Conservation (phyloP, 2,888 invertebrate species). For the Lithodes maja region DNA sequence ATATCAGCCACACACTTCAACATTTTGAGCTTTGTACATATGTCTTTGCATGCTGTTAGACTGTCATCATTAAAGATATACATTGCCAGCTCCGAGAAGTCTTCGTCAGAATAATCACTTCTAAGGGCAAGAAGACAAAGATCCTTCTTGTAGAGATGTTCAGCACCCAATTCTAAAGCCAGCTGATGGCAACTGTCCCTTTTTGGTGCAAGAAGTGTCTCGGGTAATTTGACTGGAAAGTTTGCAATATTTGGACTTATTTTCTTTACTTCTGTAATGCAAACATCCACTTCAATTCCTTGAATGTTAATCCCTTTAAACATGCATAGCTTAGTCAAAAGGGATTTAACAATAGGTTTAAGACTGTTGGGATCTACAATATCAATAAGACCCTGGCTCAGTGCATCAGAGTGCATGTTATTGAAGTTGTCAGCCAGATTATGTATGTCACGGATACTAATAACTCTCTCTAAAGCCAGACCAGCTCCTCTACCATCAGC, state of each 20-base stretch:
- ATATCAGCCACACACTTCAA: slow-evolving; percentile 28
- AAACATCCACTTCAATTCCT: neutral
- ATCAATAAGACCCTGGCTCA: slow-evolving; percentile 2
- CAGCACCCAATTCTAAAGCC: slow-evolving; percentile 39
- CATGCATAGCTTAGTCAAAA: slow-evolving; percentile 7
- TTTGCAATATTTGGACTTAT: slow-evolving; percentile 15
- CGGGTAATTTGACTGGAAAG: slow-evolving; percentile 31
- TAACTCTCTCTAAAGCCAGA: slow-evolving; percentile 24
- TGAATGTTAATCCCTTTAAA: slow-evolving; percentile 8
- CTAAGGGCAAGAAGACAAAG: slow-evolving; percentile 24
- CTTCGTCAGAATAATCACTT: neutral
- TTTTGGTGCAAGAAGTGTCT: slow-evolving; percentile 4
- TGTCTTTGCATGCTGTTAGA: neutral
- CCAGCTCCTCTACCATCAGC: slow-evolving; percentile 24
- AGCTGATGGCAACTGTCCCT: neutral
- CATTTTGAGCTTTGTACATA: neutral
- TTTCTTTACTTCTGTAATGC: slow-evolving; percentile 3
- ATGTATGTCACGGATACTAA: neutral
- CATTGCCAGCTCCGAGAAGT: neutral
- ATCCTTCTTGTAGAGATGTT: neutral
- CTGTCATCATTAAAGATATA: slow-evolving; percentile 12
- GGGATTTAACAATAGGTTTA: neutral
- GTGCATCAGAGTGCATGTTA: neutral
- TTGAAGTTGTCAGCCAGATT: neutral
- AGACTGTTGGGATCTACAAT: slow-evolving; percentile 12